Evolutionary conservation across 2,113 vertebrate genomes (phyloP).

Genomic region (Genyomyrus donnyi): DNA sequence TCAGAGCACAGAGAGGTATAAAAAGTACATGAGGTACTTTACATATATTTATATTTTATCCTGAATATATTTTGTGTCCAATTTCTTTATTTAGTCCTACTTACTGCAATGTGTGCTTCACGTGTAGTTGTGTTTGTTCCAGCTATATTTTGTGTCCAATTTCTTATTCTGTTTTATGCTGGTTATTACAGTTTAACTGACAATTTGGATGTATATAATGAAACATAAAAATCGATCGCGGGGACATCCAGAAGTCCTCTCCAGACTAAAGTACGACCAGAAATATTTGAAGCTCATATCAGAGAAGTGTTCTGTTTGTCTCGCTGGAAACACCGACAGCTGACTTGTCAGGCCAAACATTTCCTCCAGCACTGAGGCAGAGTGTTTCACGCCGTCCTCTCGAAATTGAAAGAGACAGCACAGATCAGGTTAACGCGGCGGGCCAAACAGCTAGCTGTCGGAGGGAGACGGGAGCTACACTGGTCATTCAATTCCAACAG

Average conservation of each 20-base stretch:
- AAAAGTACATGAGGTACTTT: background rate
- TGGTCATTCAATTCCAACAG: background rate
- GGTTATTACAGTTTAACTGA: background rate
- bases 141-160: background rate
- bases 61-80: background rate
- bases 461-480: background rate
- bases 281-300: background rate
- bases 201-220: background rate
- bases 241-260: background rate
- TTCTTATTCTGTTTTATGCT: background rate
- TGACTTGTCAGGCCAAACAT: background rate
- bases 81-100: background rate
- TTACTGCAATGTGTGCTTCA: background rate
- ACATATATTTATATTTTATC: background rate
- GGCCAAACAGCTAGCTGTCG: background rate
- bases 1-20: background rate
- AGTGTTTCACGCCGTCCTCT: background rate
- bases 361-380: background rate
- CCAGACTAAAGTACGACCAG: background rate
- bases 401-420: background rate
- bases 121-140: background rate
- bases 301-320: background rate
- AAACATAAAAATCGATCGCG: background rate
- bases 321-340: background rate
- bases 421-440: background rate